These are phyloP conservation scores for Trichoplusia ni DNA, from an alignment of 1,140 invertebrate species.

Conservation along the genomic window DNA sequence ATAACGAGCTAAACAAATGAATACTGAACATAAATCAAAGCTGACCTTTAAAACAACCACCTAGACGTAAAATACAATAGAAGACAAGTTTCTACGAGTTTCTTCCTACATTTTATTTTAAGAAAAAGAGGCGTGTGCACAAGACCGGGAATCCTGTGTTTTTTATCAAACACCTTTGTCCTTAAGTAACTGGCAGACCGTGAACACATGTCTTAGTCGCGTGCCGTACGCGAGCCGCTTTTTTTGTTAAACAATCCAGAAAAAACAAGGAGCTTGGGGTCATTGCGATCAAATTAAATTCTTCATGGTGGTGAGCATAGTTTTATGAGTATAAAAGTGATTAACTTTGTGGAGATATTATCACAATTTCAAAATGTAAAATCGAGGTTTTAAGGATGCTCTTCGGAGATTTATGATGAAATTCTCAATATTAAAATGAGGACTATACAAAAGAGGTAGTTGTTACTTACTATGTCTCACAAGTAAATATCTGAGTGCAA, in stretches of 20 bases:
- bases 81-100: neutral
- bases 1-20: neutral
- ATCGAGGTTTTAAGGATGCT: no score
- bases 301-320: no score
- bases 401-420: no score
- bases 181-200: constrained; percentile 12
- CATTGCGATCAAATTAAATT: neutral
- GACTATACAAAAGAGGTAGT: no score
- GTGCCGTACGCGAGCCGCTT: constrained; percentile 22
- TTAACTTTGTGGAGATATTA: no score
- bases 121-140: constrained; percentile 38
- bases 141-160: constrained; percentile 44
- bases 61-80: no score
- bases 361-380: no score
- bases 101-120: neutral
- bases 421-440: no score
- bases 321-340: no score
- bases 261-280: neutral
- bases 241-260: constrained; percentile 12
- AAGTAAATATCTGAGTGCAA: no score
- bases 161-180: constrained; percentile 32
- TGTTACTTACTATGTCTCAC: no score
- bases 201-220: constrained; percentile 35
- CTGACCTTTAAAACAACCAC: neutral
- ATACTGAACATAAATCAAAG: neutral